These are phyloP conservation scores for Tadarida brasiliensis DNA, from an alignment of 2,797 vertebrate genomes.

Conservation along the genomic window DNA sequence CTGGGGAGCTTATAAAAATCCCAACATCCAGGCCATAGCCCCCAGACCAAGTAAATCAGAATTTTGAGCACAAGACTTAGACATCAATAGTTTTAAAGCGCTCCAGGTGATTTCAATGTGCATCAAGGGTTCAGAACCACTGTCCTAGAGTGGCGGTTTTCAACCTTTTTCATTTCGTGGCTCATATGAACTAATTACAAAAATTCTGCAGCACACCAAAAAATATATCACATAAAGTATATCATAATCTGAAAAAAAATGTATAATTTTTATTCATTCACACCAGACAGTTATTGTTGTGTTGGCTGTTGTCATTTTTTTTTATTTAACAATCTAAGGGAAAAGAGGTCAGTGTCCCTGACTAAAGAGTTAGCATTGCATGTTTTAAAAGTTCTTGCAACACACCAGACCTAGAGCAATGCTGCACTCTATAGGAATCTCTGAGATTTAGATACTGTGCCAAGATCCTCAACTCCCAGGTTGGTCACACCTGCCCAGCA, in stretches of 20 bases:
- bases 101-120: not conserved
- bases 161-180: not conserved
- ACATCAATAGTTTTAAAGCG: not conserved
- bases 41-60: slow-evolving; percentile 15
- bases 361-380: not conserved
- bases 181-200: not conserved
- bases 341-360: not conserved
- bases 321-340: not conserved
- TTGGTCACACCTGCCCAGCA: not conserved
- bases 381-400: not conserved
- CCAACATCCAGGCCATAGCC: not conserved
- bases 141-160: not conserved
- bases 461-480: not conserved
- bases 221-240: not conserved
- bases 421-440: not conserved
- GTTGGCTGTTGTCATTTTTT: not conserved
- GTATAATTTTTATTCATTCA: not conserved
- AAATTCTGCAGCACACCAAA: not conserved
- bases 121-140: not conserved
- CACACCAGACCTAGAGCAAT: not conserved
- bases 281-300: not conserved
- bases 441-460: not conserved
- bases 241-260: not conserved
- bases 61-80: not conserved
- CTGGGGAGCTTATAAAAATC: not conserved